Evolutionary conservation across 2,113 vertebrate genomes (phyloP).

Genomic region (Mesocricetus auratus): DNA sequence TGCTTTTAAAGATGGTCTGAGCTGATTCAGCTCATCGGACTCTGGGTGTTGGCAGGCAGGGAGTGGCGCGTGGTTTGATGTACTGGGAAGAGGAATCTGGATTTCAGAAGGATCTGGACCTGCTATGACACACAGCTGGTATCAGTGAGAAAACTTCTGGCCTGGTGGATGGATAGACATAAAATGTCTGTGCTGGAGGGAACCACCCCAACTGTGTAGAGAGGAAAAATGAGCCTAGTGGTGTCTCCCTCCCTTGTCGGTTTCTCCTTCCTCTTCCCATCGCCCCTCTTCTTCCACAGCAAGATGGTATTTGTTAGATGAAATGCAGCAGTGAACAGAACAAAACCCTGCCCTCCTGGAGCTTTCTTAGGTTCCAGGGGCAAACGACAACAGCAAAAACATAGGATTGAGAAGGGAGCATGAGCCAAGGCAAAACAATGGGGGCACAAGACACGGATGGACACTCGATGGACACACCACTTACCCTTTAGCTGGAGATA

Average conservation of each 20-base stretch:
- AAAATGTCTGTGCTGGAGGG: neutral
- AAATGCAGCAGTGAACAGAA: neutral
- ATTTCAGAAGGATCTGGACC: neutral
- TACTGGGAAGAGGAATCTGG: neutral
- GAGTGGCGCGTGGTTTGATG: neutral
- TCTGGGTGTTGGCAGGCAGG: neutral
- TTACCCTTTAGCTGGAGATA: neutral
- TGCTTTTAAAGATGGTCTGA: slow-evolving; percentile 27
- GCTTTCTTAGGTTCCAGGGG: neutral
- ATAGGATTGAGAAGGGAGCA: neutral
- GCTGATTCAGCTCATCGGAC: neutral
- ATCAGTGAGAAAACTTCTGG: neutral
- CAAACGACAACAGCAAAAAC: neutral
- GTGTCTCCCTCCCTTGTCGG: neutral
- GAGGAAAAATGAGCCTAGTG: neutral
- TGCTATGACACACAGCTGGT: neutral
- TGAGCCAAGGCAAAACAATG: too few species aligned
- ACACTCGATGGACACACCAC: too few species aligned
- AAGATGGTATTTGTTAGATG: neutral
- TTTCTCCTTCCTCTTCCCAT: neutral
- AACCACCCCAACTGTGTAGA: neutral
- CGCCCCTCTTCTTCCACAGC: neutral
- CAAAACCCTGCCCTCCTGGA: neutral
- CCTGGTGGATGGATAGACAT: neutral
- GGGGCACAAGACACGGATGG: too few species aligned